Conservation (phyloP, 2,797 vertebrate species). For the Acanthurus tractus region DNA sequence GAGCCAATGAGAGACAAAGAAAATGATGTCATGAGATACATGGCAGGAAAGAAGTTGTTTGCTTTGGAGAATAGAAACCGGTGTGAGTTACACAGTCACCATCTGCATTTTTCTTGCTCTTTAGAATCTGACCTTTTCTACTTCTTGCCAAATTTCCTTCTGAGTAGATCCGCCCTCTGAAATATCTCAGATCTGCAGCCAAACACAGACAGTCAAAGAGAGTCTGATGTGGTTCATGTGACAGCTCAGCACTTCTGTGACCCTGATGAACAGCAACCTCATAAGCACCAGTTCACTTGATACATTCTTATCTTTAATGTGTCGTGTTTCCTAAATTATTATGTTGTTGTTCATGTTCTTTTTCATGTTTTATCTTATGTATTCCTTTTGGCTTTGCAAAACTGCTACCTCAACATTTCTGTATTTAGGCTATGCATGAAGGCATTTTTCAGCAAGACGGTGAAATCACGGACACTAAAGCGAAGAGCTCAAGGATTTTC, state of each 20-base stretch:
- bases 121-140: constrained; percentile 36
- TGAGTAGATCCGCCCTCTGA: constrained; percentile 35
- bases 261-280: background rate
- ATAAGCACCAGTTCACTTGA: background rate
- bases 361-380: background rate
- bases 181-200: constrained; percentile 40
- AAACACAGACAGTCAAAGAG: constrained; percentile 20
- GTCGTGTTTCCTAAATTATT: background rate
- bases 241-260: background rate
- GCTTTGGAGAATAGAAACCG: constrained; percentile 2
- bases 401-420: background rate
- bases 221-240: no score
- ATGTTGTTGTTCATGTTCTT: background rate
- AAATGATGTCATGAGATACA: background rate
- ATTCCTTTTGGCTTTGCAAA: background rate
- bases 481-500: no score
- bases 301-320: background rate
- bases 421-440: background rate
- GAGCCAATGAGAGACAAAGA: background rate
- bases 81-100: constrained; percentile 15
- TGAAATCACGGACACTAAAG: background rate
- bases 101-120: constrained; percentile 38
- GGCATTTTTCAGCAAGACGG: background rate
- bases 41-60: background rate
- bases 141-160: constrained; percentile 27